Evolutionary conservation across 2,113 vertebrate species (phyloP).

Genomic region (Emydura subglobosa): DNA sequence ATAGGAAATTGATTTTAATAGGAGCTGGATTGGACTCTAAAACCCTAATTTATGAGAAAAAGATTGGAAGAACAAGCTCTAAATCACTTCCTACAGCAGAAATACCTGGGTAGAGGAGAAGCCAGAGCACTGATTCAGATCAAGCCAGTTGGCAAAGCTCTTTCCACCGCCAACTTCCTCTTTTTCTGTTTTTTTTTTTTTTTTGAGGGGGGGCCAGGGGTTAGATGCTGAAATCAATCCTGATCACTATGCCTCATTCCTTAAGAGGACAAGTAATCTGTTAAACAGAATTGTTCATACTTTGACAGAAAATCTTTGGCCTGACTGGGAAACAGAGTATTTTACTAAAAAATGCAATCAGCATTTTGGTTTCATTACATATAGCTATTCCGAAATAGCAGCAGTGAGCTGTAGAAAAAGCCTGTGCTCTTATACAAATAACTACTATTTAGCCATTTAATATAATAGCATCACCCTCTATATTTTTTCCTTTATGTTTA

Average conservation of each 20-base stretch:
- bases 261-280: background rate
- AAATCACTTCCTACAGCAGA: background rate
- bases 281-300: background rate
- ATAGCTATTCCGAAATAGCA: background rate
- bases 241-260: background rate
- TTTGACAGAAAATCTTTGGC: background rate
- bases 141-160: background rate
- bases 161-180: background rate
- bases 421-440: background rate
- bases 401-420: background rate
- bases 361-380: background rate
- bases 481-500: background rate
- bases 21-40: background rate
- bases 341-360: fast-evolving
- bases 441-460: background rate
- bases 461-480: background rate
- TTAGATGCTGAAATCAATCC: background rate
- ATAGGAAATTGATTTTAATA: background rate
- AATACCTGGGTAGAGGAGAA: background rate
- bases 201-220: background rate
- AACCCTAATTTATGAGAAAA: background rate
- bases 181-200: background rate
- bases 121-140: background rate
- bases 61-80: background rate
- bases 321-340: background rate